Evolutionary conservation across 2,113 vertebrate species (phyloP).

Genomic region (Albula goreensis): DNA sequence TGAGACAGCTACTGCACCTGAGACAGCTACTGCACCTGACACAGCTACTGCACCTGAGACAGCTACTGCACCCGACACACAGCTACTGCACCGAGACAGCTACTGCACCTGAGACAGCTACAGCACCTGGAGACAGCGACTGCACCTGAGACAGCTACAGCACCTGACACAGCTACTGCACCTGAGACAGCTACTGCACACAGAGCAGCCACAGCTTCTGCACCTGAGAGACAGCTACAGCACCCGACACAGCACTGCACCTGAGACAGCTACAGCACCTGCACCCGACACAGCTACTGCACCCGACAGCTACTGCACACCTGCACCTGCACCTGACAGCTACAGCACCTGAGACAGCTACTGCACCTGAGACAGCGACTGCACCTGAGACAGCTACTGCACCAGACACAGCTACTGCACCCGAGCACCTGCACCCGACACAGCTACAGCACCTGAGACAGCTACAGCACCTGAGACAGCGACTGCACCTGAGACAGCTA

Average conservation of each 20-base stretch:
- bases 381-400: not conserved
- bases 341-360: not conserved
- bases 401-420: not conserved
- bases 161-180: not conserved
- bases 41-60: no score
- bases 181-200: not conserved
- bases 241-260: not conserved
- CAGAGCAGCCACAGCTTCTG: no score
- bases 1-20: no score
- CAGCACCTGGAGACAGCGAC: not conserved
- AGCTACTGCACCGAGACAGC: no score
- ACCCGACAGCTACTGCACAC: not conserved
- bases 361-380: not conserved
- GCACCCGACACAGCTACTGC: not conserved
- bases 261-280: not conserved
- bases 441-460: no score
- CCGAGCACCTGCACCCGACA: not conserved
- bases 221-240: not conserved
- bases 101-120: not conserved
- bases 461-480: no score
- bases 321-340: not conserved
- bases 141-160: not conserved
- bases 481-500: not conserved
- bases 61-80: no score
- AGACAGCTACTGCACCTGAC: no score